These are phyloP conservation scores for Gorsachius magnificus DNA, from an alignment of 2,797 vertebrate species.

Conservation along the genomic window DNA sequence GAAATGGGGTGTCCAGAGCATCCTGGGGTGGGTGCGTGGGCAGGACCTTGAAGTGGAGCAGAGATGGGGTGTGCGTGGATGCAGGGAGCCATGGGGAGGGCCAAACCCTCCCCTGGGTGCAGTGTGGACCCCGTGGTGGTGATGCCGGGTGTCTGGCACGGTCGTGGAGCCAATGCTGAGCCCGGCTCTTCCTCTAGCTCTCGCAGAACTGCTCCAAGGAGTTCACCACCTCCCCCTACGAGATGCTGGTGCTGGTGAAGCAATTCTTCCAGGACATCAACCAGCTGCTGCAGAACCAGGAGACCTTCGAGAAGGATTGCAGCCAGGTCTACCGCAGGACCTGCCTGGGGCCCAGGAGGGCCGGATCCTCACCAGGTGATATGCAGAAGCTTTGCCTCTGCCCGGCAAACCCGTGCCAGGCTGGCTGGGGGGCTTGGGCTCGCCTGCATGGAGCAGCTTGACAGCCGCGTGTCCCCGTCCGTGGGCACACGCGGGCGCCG, in stretches of 20 bases:
- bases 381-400: neutral
- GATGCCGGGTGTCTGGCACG: rapidly evolving
- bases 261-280: conserved; percentile 72
- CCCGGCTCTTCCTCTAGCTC: neutral
- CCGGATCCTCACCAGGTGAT: conserved; percentile 53
- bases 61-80: neutral
- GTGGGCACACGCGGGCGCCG: neutral
- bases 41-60: neutral
- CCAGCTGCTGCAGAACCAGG: conserved; percentile 50
- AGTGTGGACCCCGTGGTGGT: rapidly evolving
- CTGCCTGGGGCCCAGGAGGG: conserved; percentile 3
- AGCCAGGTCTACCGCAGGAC: conserved; percentile 42
- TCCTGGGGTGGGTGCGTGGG: rapidly evolving
- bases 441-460: conserved; percentile 26
- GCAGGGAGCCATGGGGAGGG: rapidly evolving
- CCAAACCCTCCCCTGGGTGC: neutral
- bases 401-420: neutral
- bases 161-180: neutral
- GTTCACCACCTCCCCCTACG: conserved; percentile 66
- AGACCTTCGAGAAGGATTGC: conserved; percentile 71
- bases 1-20: neutral
- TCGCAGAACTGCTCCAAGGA: conserved; percentile 65
- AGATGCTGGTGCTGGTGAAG: conserved; percentile 74
- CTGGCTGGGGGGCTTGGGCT: neutral
- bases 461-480: neutral